Base-by-base conservation (phyloP, 2,797 vertebrate species). In the Phrynocephalus guinanensis region DNA sequence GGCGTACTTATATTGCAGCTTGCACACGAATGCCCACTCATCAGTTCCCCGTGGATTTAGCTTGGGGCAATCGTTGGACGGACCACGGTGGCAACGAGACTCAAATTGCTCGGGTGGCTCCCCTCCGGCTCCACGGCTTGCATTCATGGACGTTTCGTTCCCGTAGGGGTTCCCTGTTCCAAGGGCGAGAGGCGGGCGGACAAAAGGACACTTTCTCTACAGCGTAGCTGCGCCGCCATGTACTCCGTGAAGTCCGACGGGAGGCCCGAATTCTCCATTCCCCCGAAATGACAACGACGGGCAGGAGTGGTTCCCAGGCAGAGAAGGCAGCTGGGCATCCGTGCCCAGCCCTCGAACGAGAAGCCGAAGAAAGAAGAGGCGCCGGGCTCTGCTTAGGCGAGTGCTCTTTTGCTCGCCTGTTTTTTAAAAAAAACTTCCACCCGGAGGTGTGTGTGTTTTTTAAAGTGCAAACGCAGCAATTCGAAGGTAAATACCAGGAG, bases 41-140 rank as follows among this genome's bases (percentile, higher is more conserved):
- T 68, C 6, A 20, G 7, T 71, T 76, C 11, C 77, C 22, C 48
- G 9, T 77, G 18, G 56, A 88, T 30, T 30, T 52, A 85, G 0
- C 13, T 81, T 70, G 48, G 52, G 22, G 30, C 91, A 91, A 87
- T 56, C 9, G 83, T 85, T 80, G 8, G 28, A 63, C n/a, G 30
- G 68, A 38, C 78, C 88, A 91, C 86, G 2, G 8, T 52, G 15
- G 20, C 30, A 80, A 56, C 1, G 3, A 26, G 16, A 86, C 20
- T 44, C n/a, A 30, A 73, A 22, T 83, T 26, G 44, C 18, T 20
- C 20, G 60, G 60, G 60, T 63, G 15, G 16, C 18, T 63, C 18
- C 60, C 13, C 60, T 63, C 20, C 60, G 18, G 60, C 18, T 63
- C 60, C 60, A 18, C 60, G 18, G 60, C 2, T 18, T 4, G 11